Conservation (phyloP, 2,888 invertebrate species). For the Dicycla oo region DNA sequence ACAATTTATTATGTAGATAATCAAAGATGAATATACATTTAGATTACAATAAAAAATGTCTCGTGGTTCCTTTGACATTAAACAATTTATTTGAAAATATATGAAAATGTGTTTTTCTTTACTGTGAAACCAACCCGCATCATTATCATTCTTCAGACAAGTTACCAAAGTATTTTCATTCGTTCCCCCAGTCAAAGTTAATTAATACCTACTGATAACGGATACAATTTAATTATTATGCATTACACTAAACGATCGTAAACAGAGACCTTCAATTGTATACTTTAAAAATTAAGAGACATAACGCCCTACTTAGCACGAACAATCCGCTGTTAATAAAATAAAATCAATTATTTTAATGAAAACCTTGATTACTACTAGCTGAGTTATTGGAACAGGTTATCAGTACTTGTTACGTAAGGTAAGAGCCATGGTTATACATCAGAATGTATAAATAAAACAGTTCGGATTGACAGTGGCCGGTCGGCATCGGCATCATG, state of each 20-base stretch:
- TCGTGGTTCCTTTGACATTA: not conserved
- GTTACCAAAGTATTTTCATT: conserved; percentile 2
- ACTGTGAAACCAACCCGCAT: no score
- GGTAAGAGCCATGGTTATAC: conserved; percentile 42
- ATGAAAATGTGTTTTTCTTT: not conserved
- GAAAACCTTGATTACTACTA: conserved; percentile 52
- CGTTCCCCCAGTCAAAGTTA: not conserved
- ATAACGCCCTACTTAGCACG: conserved; percentile 7
- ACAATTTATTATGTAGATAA: not conserved
- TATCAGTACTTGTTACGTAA: conserved; percentile 54
- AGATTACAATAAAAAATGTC: conserved; percentile 1
- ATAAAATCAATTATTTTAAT: conserved; percentile 12
- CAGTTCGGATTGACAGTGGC: conserved; percentile 70
- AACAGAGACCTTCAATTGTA: conserved; percentile 19
- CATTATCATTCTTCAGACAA: no score
- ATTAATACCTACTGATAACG: not conserved
- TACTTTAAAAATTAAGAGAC: not conserved
- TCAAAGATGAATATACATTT: not conserved
- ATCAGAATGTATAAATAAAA: conserved; percentile 67
- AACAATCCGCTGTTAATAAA: not conserved
- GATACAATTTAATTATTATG: not conserved
- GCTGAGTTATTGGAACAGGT: conserved; percentile 47
- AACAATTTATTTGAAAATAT: not conserved
- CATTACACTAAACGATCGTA: conserved; percentile 16
- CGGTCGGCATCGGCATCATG: conserved; percentile 48